Evolutionary conservation across 2,113 vertebrate species (phyloP).

Genomic region (Oceanodroma tethys): DNA sequence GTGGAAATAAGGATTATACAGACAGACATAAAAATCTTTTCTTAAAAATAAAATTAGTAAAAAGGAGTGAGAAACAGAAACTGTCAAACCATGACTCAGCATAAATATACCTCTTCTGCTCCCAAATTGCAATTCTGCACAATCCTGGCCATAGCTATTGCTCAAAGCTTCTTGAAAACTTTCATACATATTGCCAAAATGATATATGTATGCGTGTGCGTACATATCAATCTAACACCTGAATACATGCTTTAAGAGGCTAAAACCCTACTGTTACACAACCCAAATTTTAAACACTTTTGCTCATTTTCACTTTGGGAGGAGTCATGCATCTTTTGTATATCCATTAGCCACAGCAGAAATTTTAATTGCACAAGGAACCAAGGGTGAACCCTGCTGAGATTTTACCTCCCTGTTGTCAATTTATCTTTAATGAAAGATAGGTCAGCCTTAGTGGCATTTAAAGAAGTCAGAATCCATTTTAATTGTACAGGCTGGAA

Average conservation of each 20-base stretch:
- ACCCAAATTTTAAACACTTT: not conserved
- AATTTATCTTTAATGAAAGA: not conserved
- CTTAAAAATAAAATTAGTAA: not conserved
- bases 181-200: not conserved
- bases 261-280: not conserved
- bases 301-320: not conserved
- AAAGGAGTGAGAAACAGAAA: not conserved
- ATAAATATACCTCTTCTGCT: not conserved
- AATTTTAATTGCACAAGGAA: not conserved
- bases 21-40: not conserved
- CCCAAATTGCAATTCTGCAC: not conserved
- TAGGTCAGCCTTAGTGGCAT: not conserved
- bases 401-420: not conserved
- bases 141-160: not conserved
- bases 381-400: not conserved
- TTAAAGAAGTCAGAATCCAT: not conserved
- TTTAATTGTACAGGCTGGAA: not conserved
- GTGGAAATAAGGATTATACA: not conserved
- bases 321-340: not conserved
- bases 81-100: not conserved
- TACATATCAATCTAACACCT: not conserved
- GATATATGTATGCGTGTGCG: not conserved
- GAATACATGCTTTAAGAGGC: not conserved
- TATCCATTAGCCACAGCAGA: not conserved
- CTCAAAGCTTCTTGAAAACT: not conserved